Conservation (phyloP, 2,888 invertebrate genomes). For the Alloplasta piceator region DNA sequence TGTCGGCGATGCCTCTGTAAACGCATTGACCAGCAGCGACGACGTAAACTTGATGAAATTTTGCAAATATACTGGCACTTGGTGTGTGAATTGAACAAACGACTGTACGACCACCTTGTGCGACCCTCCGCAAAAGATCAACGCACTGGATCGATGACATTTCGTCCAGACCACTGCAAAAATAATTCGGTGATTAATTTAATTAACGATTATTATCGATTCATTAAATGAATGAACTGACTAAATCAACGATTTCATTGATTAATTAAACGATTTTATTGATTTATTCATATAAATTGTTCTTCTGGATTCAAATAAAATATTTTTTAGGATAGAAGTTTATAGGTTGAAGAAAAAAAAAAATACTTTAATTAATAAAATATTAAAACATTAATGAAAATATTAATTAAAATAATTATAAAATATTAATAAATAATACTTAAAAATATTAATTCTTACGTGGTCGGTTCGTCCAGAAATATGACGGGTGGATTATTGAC, state of each 20-base stretch:
- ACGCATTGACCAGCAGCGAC: constrained; percentile 95
- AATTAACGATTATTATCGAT: too few relatives aligned
- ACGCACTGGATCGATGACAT: constrained; percentile 95
- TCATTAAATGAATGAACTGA: too few relatives aligned
- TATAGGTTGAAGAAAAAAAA: constrained; percentile 2
- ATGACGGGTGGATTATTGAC: constrained; percentile 97
- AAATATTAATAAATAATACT: too few relatives aligned
- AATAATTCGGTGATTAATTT: constrained; percentile 24
- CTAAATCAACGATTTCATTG: background rate
- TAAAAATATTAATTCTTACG: constrained; percentile 86
- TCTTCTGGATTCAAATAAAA: background rate
- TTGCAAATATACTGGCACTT: constrained; percentile 94
- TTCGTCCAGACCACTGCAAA: constrained; percentile 94
- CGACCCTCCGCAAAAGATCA: constrained; percentile 91
- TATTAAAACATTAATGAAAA: too few relatives aligned
- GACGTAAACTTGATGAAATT: constrained; percentile 96
- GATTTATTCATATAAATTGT: background rate
- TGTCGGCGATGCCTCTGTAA: constrained; percentile 92
- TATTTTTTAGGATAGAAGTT: background rate
- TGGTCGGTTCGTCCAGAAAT: constrained; percentile 98
- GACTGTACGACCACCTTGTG: constrained; percentile 93
- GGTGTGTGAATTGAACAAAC: constrained; percentile 99
- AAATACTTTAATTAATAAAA: constrained; percentile 11
- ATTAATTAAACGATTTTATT: background rate
- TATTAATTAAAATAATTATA: too few relatives aligned